phyloP scores from a whole-genome alignment of 2,113 vertebrate species.

The Chlamydotis undulata region DNA sequence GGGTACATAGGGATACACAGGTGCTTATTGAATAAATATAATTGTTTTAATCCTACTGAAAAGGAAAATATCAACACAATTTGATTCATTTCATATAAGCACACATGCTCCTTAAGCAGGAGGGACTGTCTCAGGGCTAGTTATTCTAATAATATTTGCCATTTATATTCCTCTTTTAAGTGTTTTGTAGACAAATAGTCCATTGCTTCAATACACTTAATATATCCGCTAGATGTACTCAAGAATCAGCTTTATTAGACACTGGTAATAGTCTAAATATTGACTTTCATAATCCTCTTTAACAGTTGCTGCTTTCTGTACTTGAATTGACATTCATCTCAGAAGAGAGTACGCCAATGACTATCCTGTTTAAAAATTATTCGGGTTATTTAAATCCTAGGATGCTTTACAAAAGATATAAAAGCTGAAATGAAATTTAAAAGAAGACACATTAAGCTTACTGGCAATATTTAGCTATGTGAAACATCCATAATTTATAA shows the following conservation, averaged over 20 bases:
- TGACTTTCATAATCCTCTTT: not conserved
- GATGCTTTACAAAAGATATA: not conserved
- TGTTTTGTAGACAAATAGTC: not conserved
- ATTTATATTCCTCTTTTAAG: not conserved
- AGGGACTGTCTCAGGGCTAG: not conserved
- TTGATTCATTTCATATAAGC: not conserved
- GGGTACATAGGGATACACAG: not conserved
- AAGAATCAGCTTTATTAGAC: not conserved
- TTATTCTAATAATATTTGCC: not conserved
- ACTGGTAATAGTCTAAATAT: not conserved
- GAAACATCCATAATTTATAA: not conserved
- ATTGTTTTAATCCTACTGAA: not conserved
- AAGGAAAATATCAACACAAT: not conserved
- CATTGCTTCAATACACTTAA: not conserved
- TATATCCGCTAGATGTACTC: not conserved
- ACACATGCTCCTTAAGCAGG: not conserved
- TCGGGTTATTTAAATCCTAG: not conserved
- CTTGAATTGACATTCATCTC: not conserved
- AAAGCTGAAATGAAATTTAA: not conserved
- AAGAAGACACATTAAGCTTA: not conserved
- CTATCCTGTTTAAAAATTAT: not conserved
- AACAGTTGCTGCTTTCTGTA: conserved; percentile 19
- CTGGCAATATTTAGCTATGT: not conserved
- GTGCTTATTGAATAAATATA: not conserved
- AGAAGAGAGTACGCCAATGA: not conserved